Percentiles rank a stretch among this genome's conserved stretches.
Conservation (phyloP, 2,113 vertebrate genomes). For the Aythya baeri region DNA sequence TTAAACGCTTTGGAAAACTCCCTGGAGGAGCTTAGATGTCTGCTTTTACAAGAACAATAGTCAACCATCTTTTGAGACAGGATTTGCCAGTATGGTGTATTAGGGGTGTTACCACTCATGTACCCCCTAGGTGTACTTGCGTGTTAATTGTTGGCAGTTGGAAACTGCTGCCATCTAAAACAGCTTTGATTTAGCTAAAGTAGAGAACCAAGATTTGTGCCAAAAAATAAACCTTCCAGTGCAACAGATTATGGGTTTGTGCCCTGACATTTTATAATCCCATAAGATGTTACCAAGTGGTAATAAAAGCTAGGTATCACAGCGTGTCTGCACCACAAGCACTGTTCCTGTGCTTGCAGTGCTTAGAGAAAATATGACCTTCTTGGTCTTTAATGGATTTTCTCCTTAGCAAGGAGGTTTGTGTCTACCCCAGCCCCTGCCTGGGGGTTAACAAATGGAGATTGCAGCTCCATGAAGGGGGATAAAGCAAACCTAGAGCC, state of each 20-base stretch:
- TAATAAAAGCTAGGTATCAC: neutral
- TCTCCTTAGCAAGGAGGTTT: neutral
- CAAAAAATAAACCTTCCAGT: neutral
- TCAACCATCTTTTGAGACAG: neutral
- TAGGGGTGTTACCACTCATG: neutral
- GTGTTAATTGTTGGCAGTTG: neutral
- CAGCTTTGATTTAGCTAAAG: neutral
- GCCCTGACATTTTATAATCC: neutral
- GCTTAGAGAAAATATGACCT: neutral
- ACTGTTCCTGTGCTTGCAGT: neutral
- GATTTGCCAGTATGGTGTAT: neutral
- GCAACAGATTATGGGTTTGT: neutral
- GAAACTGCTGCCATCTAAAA: neutral
- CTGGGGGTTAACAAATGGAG: neutral
- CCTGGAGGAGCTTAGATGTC: neutral
- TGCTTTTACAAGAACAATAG: neutral
- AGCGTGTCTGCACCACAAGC: neutral
- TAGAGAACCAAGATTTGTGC: neutral
- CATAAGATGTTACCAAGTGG: neutral
- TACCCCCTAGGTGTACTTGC: neutral
- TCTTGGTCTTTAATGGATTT: neutral
- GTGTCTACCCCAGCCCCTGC: neutral
- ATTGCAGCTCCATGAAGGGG: neutral
- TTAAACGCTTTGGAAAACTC: neutral
- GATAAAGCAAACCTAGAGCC: neutral